phyloP scores from a whole-genome alignment of 2,888 invertebrate species.

The Hybos culiciformis region DNA sequence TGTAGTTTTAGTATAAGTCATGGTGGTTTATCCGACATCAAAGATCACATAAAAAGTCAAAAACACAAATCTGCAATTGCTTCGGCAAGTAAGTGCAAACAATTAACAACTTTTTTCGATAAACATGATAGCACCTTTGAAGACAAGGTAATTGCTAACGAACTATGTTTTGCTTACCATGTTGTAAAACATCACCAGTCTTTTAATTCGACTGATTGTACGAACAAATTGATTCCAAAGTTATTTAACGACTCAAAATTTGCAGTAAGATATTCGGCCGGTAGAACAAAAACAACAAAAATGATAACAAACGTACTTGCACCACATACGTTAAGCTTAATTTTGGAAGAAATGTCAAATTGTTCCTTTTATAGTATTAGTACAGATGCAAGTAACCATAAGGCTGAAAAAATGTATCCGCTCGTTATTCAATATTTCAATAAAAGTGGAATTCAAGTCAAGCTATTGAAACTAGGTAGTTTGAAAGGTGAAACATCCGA shows the following conservation, averaged over 20 bases:
- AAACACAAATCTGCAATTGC: not conserved
- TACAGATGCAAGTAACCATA: not conserved
- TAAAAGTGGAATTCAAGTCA: not conserved
- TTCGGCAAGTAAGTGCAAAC: not conserved
- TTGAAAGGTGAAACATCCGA: not conserved
- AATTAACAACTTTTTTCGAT: constrained; percentile 1
- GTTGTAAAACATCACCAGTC: constrained; percentile 1
- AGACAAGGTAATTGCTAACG: not conserved
- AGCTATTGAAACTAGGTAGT: not conserved
- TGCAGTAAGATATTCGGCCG: not conserved
- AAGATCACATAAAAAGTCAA: constrained; percentile 2
- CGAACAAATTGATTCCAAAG: not conserved
- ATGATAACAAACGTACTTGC: not conserved
- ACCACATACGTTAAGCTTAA: not conserved
- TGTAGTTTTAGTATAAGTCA: constrained; percentile 2
- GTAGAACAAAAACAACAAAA: not conserved
- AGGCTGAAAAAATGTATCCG: not conserved
- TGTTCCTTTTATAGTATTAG: not conserved
- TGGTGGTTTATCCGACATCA: constrained; percentile 2
- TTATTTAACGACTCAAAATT: not conserved
- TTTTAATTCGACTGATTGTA: not conserved
- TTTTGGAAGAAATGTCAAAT: not conserved
- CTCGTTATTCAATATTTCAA: not conserved
- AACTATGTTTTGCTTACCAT: constrained; percentile 2
- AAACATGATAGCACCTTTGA: not conserved